Conservation (phyloP, 1,140 invertebrate species). For the Scylla paramamosain region DNA sequence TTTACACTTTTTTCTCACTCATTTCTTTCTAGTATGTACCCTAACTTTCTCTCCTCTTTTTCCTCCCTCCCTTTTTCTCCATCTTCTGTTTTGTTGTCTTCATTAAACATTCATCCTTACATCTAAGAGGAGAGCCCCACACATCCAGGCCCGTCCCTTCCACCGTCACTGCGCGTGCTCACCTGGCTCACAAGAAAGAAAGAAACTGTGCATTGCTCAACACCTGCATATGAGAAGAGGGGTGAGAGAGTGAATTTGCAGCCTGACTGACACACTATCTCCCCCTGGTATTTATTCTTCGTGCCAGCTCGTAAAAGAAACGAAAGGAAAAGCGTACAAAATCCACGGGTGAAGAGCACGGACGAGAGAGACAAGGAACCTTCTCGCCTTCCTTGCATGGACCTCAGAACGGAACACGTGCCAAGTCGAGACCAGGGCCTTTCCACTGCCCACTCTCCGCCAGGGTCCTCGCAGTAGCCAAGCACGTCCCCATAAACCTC, state of each 20-base stretch:
- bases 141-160: neutral
- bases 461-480: neutral
- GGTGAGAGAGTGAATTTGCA: neutral
- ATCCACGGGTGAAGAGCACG: neutral
- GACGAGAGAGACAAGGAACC: neutral
- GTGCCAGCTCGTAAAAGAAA: neutral
- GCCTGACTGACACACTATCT: constrained; percentile 20
- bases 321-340: neutral
- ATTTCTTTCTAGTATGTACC: neutral
- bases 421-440: neutral
- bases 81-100: neutral
- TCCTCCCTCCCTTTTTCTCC: neutral
- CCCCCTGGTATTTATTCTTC: neutral
- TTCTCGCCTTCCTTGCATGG: neutral
- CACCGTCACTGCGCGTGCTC: neutral
- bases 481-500: neutral
- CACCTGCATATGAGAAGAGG: neutral
- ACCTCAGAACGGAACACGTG: neutral
- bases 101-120: neutral
- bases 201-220: neutral
- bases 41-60: neutral
- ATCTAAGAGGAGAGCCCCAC: neutral
- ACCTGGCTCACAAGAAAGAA: neutral
- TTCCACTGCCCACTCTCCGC: neutral
- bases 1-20: neutral